Conservation (phyloP, 2,797 vertebrate genomes). For the Micrastur ruficollis region DNA sequence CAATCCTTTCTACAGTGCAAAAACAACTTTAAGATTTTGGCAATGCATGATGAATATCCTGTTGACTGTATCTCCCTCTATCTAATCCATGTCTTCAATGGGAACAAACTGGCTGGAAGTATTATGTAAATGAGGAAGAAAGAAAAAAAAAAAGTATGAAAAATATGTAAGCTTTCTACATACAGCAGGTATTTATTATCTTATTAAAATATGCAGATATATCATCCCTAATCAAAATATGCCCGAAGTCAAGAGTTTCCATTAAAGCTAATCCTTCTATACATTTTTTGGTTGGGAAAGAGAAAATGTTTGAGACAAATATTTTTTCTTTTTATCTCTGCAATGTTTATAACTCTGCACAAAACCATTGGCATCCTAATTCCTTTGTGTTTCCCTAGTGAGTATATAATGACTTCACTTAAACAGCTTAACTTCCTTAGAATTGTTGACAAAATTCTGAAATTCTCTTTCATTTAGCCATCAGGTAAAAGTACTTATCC, state of each 20-base stretch:
- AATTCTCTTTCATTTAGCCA: neutral
- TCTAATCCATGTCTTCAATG: neutral
- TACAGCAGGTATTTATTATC: neutral
- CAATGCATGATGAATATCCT: neutral
- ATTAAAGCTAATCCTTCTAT: neutral
- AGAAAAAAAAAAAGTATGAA: neutral
- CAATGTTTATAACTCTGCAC: neutral
- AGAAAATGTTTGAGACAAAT: neutral
- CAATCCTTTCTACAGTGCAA: neutral
- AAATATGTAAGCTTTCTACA: neutral
- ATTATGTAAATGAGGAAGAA: neutral
- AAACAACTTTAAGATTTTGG: neutral
- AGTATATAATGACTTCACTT: neutral
- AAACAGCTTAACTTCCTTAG: neutral
- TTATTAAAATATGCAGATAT: neutral
- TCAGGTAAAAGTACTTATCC: neutral
- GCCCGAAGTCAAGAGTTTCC: neutral
- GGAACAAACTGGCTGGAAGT: neutral
- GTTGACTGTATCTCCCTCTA: neutral
- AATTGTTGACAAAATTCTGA: neutral
- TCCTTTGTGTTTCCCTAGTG: neutral
- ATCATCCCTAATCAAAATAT: neutral
- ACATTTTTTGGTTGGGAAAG: neutral
- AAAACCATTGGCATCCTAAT: neutral
- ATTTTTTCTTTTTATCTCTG: neutral